phyloP scores from a whole-genome alignment of 1,140 invertebrate species.

The Cyclargus thomasi region DNA sequence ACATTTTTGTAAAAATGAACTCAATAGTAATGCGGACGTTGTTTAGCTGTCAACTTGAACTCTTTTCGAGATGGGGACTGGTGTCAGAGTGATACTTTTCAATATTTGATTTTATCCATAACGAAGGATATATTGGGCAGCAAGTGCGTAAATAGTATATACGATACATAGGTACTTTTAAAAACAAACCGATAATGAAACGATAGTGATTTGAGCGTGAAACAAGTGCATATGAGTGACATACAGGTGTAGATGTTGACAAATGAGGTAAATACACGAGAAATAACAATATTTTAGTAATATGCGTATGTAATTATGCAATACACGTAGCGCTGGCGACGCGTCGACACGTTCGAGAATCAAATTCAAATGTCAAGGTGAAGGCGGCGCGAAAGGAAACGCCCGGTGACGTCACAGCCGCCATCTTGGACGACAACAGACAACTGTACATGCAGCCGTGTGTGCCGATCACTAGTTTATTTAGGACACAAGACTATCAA shows the following conservation, averaged over 20 bases:
- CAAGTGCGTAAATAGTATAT: too few species aligned
- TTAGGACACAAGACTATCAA: slow-evolving; percentile 32
- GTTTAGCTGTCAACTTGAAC: too few species aligned
- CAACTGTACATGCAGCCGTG: slow-evolving; percentile 22
- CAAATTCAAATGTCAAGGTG: slow-evolving; percentile 65
- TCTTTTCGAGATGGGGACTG: too few species aligned
- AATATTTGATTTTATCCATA: too few species aligned
- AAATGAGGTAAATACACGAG: not conserved
- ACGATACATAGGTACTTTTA: too few species aligned
- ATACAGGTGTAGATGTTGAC: not conserved
- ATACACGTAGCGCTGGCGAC: slow-evolving; percentile 34
- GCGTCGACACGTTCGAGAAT: slow-evolving; percentile 51
- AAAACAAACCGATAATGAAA: too few species aligned
- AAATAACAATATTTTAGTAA: not conserved
- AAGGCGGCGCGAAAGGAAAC: slow-evolving; percentile 60
- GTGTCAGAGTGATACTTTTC: too few species aligned
- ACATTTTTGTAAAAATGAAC: too few species aligned
- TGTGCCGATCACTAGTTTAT: slow-evolving; percentile 31
- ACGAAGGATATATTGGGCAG: too few species aligned
- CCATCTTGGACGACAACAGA: slow-evolving; percentile 33
- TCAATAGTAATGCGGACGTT: too few species aligned
- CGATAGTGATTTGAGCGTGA: not conserved
- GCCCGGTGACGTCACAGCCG: slow-evolving; percentile 39
- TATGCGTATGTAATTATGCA: slow-evolving; percentile 32
- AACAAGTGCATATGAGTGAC: not conserved